Base-by-base conservation (phyloP, 2,113 vertebrate genomes). In the Pitta sordida region DNA sequence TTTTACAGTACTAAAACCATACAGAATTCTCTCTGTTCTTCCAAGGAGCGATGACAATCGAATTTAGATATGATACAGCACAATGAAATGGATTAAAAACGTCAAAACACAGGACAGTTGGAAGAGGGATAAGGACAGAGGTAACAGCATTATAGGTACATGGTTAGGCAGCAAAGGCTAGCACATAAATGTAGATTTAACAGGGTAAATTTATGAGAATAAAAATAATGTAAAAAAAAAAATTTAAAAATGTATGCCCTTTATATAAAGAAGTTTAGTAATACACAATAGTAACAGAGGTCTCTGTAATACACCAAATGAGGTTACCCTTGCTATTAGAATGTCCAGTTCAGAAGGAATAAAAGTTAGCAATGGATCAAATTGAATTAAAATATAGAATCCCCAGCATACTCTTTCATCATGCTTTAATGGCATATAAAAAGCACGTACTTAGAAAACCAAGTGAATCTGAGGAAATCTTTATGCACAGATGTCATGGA, bases 291-390 rank as follows among this genome's bases (percentile, higher is more conserved):
- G 70, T 69, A 93, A 82, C 63, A 65, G 62, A 91, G 76, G 24
- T 93, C 79, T 92, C 83, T 52, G 17, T 90, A 91, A 83, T 86
- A 65, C 22, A 49, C 30, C 63, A 79, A 41, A 63, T 49, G 36
- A 94, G 37, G 70, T 91, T 95, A 83, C 53, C 43, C 30, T 86
- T 91, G 67, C 67, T 95, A 76, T 91, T 86, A 94, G 55, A 95
- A 88, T 91, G 68, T 96, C 30, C 91, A 88, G 34, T 93, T 94
- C 78, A 88, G 78, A 85, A 83, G 79, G 80, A 96, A 96, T 95
- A 94, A 95, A 96, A 94, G 82, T 96, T 96, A 95, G 95, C 91
- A 95, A 86, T 87, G 90, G 90, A 92, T 91, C 91, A 96, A 94
- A 96, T 93, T 67, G 73, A 95, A 96, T 96, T 96, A 96, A 95